A percentile compares a stretch with the other conserved stretches of the same genome.
phyloP scores from a whole-genome alignment of 2,797 vertebrate genomes.

The Spinus pinus region DNA sequence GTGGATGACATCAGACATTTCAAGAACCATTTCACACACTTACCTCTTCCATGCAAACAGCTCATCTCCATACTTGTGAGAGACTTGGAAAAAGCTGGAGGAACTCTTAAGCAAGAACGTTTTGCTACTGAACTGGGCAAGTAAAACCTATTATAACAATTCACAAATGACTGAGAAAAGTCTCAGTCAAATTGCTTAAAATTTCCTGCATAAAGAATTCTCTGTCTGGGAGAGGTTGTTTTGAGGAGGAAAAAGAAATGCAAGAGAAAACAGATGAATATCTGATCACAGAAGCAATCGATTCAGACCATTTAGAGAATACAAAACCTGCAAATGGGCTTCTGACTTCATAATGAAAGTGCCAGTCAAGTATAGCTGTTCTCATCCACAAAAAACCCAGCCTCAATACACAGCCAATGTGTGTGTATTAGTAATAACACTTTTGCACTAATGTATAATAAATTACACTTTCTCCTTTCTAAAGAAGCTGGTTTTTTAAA shows the following conservation, averaged over 20 bases:
- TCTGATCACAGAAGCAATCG: not conserved
- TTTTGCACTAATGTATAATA: not conserved
- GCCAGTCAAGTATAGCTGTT: not conserved
- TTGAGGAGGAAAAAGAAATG: not conserved
- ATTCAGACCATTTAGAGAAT: not conserved
- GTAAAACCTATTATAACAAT: not conserved
- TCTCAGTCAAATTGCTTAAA: not conserved
- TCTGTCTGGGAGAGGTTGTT: not conserved
- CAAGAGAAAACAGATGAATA: not conserved
- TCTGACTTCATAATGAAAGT: not conserved
- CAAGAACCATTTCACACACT: not conserved
- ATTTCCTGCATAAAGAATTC: not conserved
- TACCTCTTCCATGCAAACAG: not conserved
- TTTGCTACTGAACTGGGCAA: not conserved
- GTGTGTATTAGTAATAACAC: not conserved
- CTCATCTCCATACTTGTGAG: not conserved
- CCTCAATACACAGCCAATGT: not conserved
- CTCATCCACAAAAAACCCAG: not conserved
- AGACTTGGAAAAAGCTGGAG: not conserved
- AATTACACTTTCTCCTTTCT: not conserved
- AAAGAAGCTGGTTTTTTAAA: not conserved
- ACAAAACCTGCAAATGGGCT: not conserved
- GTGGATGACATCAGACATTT: not conserved
- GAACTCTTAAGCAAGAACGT: not conserved
- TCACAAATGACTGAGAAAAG: not conserved